phyloP scores from a whole-genome alignment of 2,113 vertebrate genomes.

The Onychostoma macrolepis region DNA sequence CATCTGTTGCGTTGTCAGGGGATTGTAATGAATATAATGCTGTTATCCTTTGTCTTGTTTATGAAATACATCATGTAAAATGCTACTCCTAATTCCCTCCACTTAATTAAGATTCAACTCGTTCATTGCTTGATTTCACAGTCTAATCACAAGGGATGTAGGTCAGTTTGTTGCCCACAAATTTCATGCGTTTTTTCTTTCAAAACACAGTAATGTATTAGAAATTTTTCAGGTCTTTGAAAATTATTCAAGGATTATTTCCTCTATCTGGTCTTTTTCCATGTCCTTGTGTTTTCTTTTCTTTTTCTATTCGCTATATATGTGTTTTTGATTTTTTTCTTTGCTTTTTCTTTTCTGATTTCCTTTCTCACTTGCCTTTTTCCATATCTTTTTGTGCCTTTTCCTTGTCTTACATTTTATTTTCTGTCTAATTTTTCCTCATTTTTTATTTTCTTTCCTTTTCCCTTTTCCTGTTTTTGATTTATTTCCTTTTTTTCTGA shows the following conservation, averaged over 20 bases:
- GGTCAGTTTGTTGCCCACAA: slow-evolving; percentile 22
- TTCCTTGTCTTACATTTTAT: not conserved
- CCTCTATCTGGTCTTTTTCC: not conserved
- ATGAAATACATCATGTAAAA: slow-evolving; percentile 24
- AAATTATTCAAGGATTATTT: not conserved
- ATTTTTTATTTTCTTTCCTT: not conserved
- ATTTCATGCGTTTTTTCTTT: slow-evolving; percentile 8
- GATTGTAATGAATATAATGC: slow-evolving; percentile 17
- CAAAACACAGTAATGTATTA: slow-evolving; percentile 2
- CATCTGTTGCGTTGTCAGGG: slow-evolving; percentile 31
- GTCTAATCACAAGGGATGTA: slow-evolving; percentile 36
- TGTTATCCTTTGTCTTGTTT: slow-evolving; percentile 3
- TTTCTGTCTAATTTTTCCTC: not conserved
- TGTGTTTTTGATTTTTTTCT: not conserved
- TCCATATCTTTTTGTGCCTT: too few species aligned
- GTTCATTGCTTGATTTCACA: slow-evolving; percentile 10
- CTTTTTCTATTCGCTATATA: not conserved
- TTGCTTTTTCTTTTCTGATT: not conserved
- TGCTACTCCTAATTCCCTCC: not conserved
- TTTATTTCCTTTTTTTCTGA: not conserved
- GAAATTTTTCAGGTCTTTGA: not conserved
- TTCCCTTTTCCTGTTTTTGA: too few species aligned
- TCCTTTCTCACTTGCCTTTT: too few species aligned
- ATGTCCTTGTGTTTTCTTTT: not conserved
- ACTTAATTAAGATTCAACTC: slow-evolving; percentile 29